Evolutionary conservation across 2,888 invertebrate genomes (phyloP).

Genomic region (Steinernema hermaphroditum): DNA sequence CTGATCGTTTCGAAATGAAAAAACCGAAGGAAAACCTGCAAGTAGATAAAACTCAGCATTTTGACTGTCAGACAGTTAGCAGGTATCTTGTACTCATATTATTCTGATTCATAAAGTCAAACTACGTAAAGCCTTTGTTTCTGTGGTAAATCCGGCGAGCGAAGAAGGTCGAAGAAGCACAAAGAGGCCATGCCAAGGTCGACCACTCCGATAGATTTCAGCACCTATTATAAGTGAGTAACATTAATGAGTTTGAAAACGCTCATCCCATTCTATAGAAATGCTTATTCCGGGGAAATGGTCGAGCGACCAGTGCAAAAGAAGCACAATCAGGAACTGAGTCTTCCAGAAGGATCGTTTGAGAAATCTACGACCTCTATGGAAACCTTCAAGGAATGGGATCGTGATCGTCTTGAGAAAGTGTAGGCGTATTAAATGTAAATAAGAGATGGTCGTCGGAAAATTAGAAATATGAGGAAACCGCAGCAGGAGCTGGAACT

Average conservation of each 20-base stretch:
- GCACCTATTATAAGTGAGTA: background rate
- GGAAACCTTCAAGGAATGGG: background rate
- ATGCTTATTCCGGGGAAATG: background rate
- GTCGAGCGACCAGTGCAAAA: background rate
- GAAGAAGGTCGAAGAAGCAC: background rate
- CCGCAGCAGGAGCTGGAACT: background rate
- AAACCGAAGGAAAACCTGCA: background rate
- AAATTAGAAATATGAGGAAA: background rate
- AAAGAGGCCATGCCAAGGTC: background rate
- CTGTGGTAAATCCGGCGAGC: background rate
- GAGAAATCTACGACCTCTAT: background rate
- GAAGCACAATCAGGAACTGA: background rate
- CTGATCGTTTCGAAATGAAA: background rate
- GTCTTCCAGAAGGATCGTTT: background rate
- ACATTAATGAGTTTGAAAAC: background rate
- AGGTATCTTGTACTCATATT: background rate
- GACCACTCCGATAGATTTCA: background rate
- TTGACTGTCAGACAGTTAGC: background rate
- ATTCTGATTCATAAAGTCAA: too few relatives aligned
- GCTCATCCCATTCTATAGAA: background rate
- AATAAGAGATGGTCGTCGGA: background rate
- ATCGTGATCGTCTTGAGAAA: background rate
- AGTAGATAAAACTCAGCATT: background rate
- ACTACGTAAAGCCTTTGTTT: background rate
- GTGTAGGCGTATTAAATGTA: background rate